phyloP scores from a whole-genome alignment of 2,797 vertebrate species.

The Cyclopterus lumpus region DNA sequence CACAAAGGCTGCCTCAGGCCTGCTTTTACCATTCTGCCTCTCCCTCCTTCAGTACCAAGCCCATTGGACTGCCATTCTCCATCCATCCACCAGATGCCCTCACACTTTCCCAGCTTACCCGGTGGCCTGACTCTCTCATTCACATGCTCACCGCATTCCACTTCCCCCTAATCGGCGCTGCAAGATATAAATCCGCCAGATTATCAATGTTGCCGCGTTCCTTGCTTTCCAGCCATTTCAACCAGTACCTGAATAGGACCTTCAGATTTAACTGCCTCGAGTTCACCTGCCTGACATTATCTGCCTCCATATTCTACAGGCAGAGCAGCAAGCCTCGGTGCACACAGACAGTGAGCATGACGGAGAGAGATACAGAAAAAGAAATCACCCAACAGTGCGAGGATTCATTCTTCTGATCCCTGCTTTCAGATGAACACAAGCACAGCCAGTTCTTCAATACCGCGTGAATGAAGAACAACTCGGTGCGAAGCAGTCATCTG shows the following conservation, averaged over 20 bases:
- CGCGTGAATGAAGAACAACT: slow-evolving; percentile 32
- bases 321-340: slow-evolving; percentile 30
- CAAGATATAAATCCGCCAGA: slow-evolving; percentile 1
- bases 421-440: slow-evolving; percentile 40
- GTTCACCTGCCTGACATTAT: slow-evolving; percentile 22
- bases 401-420: slow-evolving; percentile 15
- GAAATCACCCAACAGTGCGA: slow-evolving; percentile 22
- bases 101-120: neutral
- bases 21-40: neutral
- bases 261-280: neutral
- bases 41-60: neutral
- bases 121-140: neutral
- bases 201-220: neutral
- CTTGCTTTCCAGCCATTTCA: neutral
- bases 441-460: slow-evolving; percentile 40
- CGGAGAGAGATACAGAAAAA: slow-evolving; percentile 26
- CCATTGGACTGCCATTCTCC: neutral
- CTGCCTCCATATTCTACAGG: slow-evolving; percentile 47
- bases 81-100: neutral
- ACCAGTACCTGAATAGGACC: neutral
- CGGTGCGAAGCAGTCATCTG: slow-evolving; percentile 17
- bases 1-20: neutral
- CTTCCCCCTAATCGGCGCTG: neutral
- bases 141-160: neutral
- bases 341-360: slow-evolving; percentile 27